Conservation (phyloP, 2,113 vertebrate species). For the Clarias batrachus region DNA sequence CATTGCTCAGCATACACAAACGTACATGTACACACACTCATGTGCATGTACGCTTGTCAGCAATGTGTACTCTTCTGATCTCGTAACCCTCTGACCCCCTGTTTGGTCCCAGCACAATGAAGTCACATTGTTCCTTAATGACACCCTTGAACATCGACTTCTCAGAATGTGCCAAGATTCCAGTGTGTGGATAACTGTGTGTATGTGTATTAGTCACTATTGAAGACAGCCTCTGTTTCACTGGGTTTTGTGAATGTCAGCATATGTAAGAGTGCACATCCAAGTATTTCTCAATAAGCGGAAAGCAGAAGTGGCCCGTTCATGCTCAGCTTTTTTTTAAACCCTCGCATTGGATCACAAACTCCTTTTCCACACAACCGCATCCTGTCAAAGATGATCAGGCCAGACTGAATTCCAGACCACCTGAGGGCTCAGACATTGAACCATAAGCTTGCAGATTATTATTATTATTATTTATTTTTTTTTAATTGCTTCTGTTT, state of each 20-base stretch:
- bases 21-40: constrained; percentile 17
- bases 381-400: background rate
- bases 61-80: constrained; percentile 3
- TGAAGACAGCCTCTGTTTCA: constrained; percentile 57
- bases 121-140: constrained; percentile 57
- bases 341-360: background rate
- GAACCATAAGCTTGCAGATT: background rate
- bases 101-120: constrained; percentile 60
- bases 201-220: constrained; percentile 36
- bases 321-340: constrained; percentile 48
- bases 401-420: background rate
- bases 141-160: constrained; percentile 36
- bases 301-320: constrained; percentile 51
- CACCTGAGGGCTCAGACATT: background rate
- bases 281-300: constrained; percentile 11
- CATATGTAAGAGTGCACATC: constrained; percentile 35
- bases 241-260: constrained; percentile 58
- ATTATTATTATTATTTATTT: background rate
- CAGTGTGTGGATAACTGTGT: constrained; percentile 24
- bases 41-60: background rate
- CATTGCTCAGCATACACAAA: constrained; percentile 7
- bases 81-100: constrained; percentile 9
- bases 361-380: background rate
- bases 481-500: background rate
- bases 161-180: constrained; percentile 22